A percentile compares a stretch with the other conserved stretches of the same genome.
These are phyloP conservation scores for Myotis yumanensis DNA, from an alignment of 2,113 vertebrate genomes.

Conservation along the genomic window DNA sequence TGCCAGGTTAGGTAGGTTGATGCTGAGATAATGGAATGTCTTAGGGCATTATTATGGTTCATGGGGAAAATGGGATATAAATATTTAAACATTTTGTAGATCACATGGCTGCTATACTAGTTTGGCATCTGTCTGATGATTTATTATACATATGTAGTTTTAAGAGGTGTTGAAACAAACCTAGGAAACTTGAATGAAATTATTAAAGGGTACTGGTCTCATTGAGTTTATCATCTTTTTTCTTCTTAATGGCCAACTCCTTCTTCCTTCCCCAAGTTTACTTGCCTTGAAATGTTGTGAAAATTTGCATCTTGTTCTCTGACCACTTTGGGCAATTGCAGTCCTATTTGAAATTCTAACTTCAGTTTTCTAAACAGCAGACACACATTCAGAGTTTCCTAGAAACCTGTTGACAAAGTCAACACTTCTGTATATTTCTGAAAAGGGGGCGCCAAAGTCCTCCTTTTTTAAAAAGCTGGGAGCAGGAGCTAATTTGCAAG, in stretches of 20 bases:
- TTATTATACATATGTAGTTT: not conserved
- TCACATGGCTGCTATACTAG: not conserved
- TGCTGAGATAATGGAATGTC: not conserved
- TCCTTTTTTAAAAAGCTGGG: constrained; percentile 44
- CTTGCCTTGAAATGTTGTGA: not conserved
- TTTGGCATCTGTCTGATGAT: not conserved
- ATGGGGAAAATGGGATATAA: not conserved
- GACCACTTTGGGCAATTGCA: not conserved
- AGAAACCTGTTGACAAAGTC: constrained; percentile 37
- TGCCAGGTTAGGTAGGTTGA: not conserved
- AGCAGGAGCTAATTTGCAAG: constrained; percentile 34
- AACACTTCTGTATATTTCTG: constrained; percentile 29
- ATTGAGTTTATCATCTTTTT: not conserved
- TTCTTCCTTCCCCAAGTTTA: not conserved
- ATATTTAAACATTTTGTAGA: constrained; percentile 14
- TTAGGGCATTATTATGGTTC: not conserved
- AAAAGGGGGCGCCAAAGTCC: constrained; percentile 60
- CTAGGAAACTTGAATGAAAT: constrained; percentile 22
- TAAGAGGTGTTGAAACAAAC: not conserved
- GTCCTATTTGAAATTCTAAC: not conserved
- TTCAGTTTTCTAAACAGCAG: not conserved
- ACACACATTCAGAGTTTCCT: not conserved
- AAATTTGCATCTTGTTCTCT: not conserved
- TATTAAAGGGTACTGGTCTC: not conserved
- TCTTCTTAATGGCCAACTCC: not conserved